A percentile compares a stretch with the other conserved stretches of the same genome.
phyloP scores from a whole-genome alignment of 1,140 invertebrate genomes.

The Cyrtorhinus lividipennis region DNA sequence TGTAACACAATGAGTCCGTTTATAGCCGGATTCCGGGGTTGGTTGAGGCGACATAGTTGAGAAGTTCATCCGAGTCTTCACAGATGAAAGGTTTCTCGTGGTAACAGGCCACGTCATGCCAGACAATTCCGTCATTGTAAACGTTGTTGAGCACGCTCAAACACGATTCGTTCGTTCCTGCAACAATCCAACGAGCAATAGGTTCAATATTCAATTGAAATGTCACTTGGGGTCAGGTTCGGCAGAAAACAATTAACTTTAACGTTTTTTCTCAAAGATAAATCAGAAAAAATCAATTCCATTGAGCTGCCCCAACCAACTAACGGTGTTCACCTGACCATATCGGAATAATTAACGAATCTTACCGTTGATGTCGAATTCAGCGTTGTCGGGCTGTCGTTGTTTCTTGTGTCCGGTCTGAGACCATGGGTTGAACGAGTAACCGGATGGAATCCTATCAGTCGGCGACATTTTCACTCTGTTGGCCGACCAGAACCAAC shows the following conservation, averaged over 20 bases:
- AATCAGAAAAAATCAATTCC: too few species aligned
- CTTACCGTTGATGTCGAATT: conserved; percentile 67
- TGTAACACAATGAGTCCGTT: too few species aligned
- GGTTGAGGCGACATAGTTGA: conserved; percentile 65
- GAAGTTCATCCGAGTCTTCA: conserved; percentile 72
- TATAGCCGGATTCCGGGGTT: conserved; percentile 52
- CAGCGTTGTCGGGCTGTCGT: conserved; percentile 77
- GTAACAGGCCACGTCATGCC: conserved; percentile 86
- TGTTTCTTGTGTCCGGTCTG: conserved; percentile 76
- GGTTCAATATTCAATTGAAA: too few species aligned
- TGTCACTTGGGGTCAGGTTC: too few species aligned
- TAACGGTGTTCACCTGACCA: too few species aligned
- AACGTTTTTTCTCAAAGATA: too few species aligned
- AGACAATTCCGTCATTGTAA: conserved; percentile 78
- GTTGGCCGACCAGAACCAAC: conserved; percentile 88
- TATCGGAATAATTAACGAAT: too few species aligned
- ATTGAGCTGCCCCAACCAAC: too few species aligned
- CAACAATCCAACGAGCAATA: not conserved
- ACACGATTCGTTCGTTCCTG: conserved; percentile 64
- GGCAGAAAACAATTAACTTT: too few species aligned
- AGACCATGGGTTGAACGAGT: conserved; percentile 72
- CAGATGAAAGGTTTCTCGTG: conserved; percentile 81
- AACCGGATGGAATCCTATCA: conserved; percentile 46
- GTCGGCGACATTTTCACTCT: conserved; percentile 75
- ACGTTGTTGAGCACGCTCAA: conserved; percentile 76